Evolutionary conservation across 2,797 vertebrate genomes (phyloP), one percentile per base, ranked within the genome.

Genomic region (Chiroxiphia lanceolata): DNA sequence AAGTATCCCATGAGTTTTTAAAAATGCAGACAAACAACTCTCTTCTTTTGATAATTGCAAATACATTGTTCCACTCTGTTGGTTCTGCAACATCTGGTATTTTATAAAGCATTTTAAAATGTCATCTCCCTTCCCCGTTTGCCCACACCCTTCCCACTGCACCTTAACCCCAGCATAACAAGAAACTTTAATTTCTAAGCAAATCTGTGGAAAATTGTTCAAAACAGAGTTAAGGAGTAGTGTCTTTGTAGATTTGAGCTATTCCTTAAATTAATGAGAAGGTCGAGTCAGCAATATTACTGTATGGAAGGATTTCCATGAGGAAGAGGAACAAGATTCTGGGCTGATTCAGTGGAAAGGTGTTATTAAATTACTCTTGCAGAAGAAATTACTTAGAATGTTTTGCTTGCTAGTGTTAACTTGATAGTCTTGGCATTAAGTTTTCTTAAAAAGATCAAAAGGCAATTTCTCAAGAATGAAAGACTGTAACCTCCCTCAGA

Each of bases 31-130:
- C 93, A 97, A 97, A 95, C 94, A 97, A 90, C 82, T 93, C 71
- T 95, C 82, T 95, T 93, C 96, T 97, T 97, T 97, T 95, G 89
- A 96, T 97, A 97, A 93, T 97, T 97, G 80, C 74, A 68, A 95
- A 92, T 95, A 85, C 83, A 96, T 97, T 97, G 87, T 97, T 97
- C 91, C 60, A 88, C 84, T 95, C 87, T 8, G 84, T 96, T 94
- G 89, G 91, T 96, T 96, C 89, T 95, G 72, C 78, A 97, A 96
- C 97, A 97, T 97, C 95, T 97, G 96, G 87, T 95, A 90, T 96
- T 97, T 96, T 93, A 94, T 79, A 96, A 98, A 95, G 76, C 72
- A 65, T 97, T 94, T 96, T 96, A 93, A 95, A 93, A 92, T 96
- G 93, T 96, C 94, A 97, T 88, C 78, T 93, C 90, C 85, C 86